phyloP scores from a whole-genome alignment of 2,888 invertebrate species.

The Oscheius sp. region DNA sequence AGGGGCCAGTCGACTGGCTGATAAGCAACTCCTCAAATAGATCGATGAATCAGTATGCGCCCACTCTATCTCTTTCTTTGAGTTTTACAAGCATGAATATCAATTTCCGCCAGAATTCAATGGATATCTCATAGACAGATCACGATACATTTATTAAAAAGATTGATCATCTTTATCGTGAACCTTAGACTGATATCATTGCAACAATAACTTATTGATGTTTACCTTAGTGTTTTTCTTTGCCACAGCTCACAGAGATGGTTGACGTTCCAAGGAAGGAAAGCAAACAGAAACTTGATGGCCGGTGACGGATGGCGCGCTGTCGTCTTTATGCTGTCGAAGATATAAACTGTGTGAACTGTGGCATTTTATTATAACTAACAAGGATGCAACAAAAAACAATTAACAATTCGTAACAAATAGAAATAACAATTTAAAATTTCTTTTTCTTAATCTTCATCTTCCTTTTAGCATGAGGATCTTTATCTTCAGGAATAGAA shows the following conservation, averaged over 20 bases:
- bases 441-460: slow-evolving; percentile 27
- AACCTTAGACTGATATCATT: neutral
- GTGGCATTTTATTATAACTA: neutral
- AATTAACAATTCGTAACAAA: slow-evolving; percentile 19
- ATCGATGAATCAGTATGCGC: slow-evolving; percentile 16
- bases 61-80: slow-evolving; percentile 12
- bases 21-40: slow-evolving; percentile 29
- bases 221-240: slow-evolving; percentile 5
- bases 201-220: neutral
- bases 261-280: slow-evolving; percentile 24
- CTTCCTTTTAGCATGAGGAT: slow-evolving; percentile 28
- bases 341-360: neutral
- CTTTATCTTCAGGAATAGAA: slow-evolving; percentile 33
- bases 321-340: neutral
- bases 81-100: too few species aligned
- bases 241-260: slow-evolving; percentile 5
- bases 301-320: slow-evolving; percentile 21
- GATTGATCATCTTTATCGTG: too few species aligned
- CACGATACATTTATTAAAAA: too few species aligned
- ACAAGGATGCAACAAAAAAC: slow-evolving; percentile 18
- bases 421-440: neutral
- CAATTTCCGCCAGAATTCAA: too few species aligned
- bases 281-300: slow-evolving; percentile 26
- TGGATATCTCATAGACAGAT: too few species aligned
- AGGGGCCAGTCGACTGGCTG: slow-evolving; percentile 18